Conservation (phyloP, 2,113 vertebrate genomes). For the Chaetorhynchus papuensis region DNA sequence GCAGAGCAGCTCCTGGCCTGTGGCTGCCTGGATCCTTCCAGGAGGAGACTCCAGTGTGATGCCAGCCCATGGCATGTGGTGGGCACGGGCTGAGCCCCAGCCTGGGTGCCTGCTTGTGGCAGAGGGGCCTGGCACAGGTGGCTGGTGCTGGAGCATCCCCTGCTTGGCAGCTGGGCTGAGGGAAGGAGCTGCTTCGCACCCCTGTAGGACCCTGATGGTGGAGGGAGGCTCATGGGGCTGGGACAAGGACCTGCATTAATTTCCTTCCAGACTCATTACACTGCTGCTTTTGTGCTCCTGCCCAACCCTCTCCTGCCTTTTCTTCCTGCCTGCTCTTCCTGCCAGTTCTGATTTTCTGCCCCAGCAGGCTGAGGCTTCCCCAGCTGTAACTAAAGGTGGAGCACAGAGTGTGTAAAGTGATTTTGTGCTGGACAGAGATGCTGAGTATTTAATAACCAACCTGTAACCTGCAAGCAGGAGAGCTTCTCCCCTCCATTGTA, state of each 20-base stretch:
- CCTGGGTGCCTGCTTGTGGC: not conserved
- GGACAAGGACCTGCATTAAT: not conserved
- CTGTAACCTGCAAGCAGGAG: not conserved
- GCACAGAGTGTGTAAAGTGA: not conserved
- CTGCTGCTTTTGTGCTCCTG: not conserved
- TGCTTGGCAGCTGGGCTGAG: not conserved
- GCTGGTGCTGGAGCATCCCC: not conserved
- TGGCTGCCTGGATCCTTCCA: not conserved
- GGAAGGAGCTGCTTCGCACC: not conserved
- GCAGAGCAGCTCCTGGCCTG: not conserved
- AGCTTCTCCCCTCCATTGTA: not conserved
- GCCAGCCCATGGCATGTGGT: fast-evolving
- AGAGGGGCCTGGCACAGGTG: not conserved
- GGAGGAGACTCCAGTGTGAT: fast-evolving
- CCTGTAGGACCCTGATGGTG: not conserved
- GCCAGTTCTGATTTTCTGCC: not conserved
- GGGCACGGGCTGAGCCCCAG: not conserved
- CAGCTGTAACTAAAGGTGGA: not conserved
- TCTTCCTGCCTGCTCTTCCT: not conserved
- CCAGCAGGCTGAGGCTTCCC: not conserved
- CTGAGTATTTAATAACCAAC: not conserved
- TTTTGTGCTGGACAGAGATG: not conserved
- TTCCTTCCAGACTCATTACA: not conserved
- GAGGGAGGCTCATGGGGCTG: not conserved
- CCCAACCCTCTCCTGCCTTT: not conserved